A percentile compares a stretch with the other conserved stretches of the same genome.
phyloP scores from a whole-genome alignment of 2,888 invertebrate genomes.

The Parasteatoda lunata region DNA sequence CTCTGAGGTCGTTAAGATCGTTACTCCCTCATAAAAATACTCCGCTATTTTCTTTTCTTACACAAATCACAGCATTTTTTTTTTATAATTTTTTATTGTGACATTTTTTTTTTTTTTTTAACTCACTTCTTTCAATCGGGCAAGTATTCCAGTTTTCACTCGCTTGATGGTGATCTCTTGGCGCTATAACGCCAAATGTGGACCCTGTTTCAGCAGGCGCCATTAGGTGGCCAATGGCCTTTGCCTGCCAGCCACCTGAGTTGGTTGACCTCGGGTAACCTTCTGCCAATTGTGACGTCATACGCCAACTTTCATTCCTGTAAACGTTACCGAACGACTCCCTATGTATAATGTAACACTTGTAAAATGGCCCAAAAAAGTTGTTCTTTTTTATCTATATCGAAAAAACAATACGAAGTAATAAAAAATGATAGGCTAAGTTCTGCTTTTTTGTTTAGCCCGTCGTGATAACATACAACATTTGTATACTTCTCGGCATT shows the following conservation, averaged over 20 bases:
- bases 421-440: no score
- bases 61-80: neutral
- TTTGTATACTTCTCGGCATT: no score
- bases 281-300: conserved; percentile 62
- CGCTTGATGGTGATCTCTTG: neutral
- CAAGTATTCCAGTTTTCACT: neutral
- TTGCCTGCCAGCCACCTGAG: conserved; percentile 54
- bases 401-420: no score
- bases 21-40: conserved; percentile 32
- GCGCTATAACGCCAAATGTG: conserved; percentile 56
- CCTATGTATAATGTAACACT: neutral
- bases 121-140: neutral
- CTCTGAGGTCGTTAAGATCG: conserved; percentile 9
- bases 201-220: conserved; percentile 51
- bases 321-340: conserved; percentile 13
- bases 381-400: no score
- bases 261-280: conserved; percentile 66
- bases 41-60: neutral
- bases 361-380: no score
- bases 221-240: conserved; percentile 65
- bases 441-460: no score
- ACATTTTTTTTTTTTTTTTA: conserved; percentile 16
- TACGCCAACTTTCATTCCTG: conserved; percentile 57
- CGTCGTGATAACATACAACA: no score
- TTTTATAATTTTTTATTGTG: neutral